Evolutionary conservation across 2,888 invertebrate species (phyloP).

Genomic region (Thymelicus sylvestris): DNA sequence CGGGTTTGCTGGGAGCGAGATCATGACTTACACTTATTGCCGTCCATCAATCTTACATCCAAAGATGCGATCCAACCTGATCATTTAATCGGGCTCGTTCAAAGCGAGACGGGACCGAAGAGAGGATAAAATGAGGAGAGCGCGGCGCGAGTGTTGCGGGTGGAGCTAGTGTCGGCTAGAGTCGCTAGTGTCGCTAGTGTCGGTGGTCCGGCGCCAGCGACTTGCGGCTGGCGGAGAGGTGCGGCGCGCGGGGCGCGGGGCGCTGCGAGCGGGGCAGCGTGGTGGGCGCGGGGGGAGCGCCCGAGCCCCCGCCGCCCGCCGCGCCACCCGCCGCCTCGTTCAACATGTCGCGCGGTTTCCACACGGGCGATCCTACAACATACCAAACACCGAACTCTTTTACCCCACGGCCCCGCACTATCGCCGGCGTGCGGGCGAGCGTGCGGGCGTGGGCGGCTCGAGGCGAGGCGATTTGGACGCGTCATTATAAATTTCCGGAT

Average conservation of each 20-base stretch:
- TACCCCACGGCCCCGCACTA: conserved; percentile 42
- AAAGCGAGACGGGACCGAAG: not conserved
- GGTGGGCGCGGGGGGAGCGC: conserved; percentile 65
- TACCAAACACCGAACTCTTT: conserved; percentile 86
- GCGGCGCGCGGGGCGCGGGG: conserved; percentile 73
- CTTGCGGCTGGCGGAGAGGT: conserved; percentile 82
- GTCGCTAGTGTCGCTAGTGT: conserved; percentile 71
- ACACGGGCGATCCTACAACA: conserved; percentile 98
- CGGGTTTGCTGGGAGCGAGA: conserved; percentile 1
- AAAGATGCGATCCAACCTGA: not conserved
- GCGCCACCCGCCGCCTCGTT: conserved; percentile 73
- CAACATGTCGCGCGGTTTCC: conserved; percentile 97
- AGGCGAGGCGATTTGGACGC: conserved; percentile 59
- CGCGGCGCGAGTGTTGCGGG: conserved; percentile 28
- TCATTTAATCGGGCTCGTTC: not conserved
- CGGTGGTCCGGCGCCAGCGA: conserved; percentile 82
- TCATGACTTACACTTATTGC: conserved; percentile 6
- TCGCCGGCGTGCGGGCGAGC: conserved; percentile 34
- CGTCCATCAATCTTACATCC: not conserved
- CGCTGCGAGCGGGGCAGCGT: conserved; percentile 78
- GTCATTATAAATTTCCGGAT: conserved; percentile 65
- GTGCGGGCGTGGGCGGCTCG: conserved; percentile 27
- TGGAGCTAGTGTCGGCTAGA: conserved; percentile 28
- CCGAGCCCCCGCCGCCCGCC: conserved; percentile 48
- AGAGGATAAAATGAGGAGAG: conserved; percentile 1